Evolutionary conservation across 2,888 invertebrate genomes (phyloP), one percentile per base, ranked within the genome.

Genomic region (Tethea ocularis): DNA sequence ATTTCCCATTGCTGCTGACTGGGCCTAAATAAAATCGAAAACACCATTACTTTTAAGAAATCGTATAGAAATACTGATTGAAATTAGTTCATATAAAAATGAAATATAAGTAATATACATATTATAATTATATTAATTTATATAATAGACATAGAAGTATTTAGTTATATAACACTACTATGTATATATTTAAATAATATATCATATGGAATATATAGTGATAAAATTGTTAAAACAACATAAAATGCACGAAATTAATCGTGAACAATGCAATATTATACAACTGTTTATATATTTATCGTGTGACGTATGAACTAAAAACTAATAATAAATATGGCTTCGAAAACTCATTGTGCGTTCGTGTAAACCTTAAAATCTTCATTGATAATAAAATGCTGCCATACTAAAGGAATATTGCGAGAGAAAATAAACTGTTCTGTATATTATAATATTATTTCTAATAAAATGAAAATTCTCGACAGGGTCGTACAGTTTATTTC

Each of bases 291-390:
- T 17, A 7, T 7, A 41, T 41, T 41, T 33, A 5, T 15, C 46
- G 46, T 20, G 46, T 10, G 20, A 33, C 33, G 33, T 33, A 46
- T n/a, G n/a, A 38, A n/a, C 46, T 46, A 20, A 46, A 41, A 46
- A 20, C 46, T 56, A 46, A 26, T 0, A 26, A 29, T 29, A 52
- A 24, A 52, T 29, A 24, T 29, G 26, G 52, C 46, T 20, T 69
- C 60, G 53, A 66, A 57, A 57, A 59, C n/a, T 53, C 41, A 23
- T 61, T 70, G 69, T 71, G 70, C 69, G 66, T 62, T 60, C 36
- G 41, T 26, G 41, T 26, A 26, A 26, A n/a, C 24, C n/a, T 20
- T 38, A 20, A 8, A 20, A 0, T 15, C 10, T 20, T 20, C 15
- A 46, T 5, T 20, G 5, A 7, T 46, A 6, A 41, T 8, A n/a